Evolutionary conservation across 2,113 vertebrate species (phyloP).

Genomic region (Seriola rivoliana): DNA sequence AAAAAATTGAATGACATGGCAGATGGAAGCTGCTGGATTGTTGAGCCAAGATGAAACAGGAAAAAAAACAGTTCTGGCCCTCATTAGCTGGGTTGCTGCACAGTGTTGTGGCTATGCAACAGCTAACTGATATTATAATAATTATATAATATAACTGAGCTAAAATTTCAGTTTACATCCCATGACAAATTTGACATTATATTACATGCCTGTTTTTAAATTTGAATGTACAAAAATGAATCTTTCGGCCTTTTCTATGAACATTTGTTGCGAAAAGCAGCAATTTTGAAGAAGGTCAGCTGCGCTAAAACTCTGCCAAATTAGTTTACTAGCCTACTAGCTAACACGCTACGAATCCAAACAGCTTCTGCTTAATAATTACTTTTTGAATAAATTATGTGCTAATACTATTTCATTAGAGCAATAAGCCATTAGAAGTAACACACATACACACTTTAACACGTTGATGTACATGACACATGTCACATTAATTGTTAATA

Average conservation of each 20-base stretch:
- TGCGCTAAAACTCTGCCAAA: background rate
- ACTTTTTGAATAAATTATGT: background rate
- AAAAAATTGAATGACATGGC: conserved; percentile 17
- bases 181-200: background rate
- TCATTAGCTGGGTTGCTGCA: background rate
- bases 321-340: background rate
- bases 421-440: conserved; percentile 29
- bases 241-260: background rate
- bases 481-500: background rate
- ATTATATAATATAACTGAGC: background rate
- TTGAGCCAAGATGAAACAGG: conserved; percentile 10
- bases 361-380: background rate
- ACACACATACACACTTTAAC: background rate
- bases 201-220: background rate
- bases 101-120: background rate
- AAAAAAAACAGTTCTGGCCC: background rate
- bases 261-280: no score
- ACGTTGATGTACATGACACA: background rate
- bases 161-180: background rate
- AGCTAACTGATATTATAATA: background rate
- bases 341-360: background rate
- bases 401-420: conserved; percentile 13
- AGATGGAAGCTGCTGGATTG: conserved; percentile 29
- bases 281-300: background rate
- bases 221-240: background rate